phyloP scores from a whole-genome alignment of 2,113 vertebrate species.

The Ancistrus triradiatus region DNA sequence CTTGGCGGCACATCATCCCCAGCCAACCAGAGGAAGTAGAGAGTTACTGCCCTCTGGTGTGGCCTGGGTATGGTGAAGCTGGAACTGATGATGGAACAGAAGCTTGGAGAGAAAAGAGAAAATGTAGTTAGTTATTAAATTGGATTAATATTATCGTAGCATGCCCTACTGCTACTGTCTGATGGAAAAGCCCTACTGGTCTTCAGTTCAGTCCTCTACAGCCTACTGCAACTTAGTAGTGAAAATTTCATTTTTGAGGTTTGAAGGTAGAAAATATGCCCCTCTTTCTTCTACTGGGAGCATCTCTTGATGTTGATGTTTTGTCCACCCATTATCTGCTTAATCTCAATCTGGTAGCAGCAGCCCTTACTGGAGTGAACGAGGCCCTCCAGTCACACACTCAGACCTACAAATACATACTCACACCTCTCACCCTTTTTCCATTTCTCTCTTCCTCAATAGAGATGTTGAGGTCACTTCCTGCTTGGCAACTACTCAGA shows the following conservation, averaged over 20 bases:
- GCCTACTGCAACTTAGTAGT: no score
- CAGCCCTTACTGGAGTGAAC: not conserved
- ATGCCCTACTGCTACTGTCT: no score
- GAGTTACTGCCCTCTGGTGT: no score
- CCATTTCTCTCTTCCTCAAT: constrained; percentile 4
- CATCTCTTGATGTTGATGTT: not conserved
- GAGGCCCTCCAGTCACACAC: constrained; percentile 12
- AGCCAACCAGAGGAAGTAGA: no score
- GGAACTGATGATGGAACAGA: no score
- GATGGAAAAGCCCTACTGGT: no score
- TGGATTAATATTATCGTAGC: not conserved
- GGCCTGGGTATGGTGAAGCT: no score
- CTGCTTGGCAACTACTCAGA: constrained; percentile 31
- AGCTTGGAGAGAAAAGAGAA: no score
- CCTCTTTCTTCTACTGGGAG: not conserved
- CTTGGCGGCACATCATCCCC: no score
- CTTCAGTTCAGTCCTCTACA: no score
- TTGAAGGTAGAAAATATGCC: not conserved
- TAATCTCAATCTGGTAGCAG: not conserved
- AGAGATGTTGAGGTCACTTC: constrained; percentile 38
- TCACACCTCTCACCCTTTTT: constrained; percentile 3
- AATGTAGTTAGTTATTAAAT: no score
- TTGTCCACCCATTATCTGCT: not conserved
- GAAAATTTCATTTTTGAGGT: not conserved
- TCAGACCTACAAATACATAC: not conserved